Conservation (phyloP, 2,797 vertebrate species). For the Tympanoctomys barrerae region DNA sequence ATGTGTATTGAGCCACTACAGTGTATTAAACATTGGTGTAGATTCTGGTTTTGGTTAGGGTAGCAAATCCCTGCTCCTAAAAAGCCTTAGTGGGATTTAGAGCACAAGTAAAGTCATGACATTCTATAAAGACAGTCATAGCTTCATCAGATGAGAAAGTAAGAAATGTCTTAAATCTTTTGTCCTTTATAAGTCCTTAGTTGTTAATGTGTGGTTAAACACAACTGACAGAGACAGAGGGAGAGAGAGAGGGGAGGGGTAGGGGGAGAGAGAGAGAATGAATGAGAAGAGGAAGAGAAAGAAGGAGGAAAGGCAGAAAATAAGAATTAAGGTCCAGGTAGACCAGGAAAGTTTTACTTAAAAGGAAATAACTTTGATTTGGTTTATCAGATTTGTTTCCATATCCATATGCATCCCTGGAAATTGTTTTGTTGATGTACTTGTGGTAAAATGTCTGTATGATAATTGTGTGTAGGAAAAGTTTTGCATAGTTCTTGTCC, state of each 20-base stretch:
- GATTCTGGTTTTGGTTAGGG: neutral
- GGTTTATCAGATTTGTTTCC: constrained; percentile 22
- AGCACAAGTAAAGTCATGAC: neutral
- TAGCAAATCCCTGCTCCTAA: neutral
- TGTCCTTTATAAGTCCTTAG: constrained; percentile 73
- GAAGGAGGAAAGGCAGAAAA: neutral
- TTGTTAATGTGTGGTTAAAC: constrained; percentile 78
- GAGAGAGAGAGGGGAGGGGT: neutral
- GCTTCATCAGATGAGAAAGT: neutral
- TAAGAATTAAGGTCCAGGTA: neutral
- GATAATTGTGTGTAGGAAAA: neutral
- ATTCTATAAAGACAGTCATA: neutral
- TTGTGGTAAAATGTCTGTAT: neutral
- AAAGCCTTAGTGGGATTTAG: neutral
- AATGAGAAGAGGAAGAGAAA: neutral
- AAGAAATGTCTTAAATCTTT: constrained; percentile 63
- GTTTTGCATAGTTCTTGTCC: neutral
- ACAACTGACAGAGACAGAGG: constrained; percentile 13
- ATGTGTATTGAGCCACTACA: neutral
- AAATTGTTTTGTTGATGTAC: constrained; percentile 10
- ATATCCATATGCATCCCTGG: neutral
- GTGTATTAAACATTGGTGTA: neutral
- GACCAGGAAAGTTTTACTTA: neutral
- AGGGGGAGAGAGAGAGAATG: neutral
- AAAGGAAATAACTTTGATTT: constrained; percentile 13